phyloP scores from a whole-genome alignment of 2,888 invertebrate genomes.

The Cephus runcator region DNA sequence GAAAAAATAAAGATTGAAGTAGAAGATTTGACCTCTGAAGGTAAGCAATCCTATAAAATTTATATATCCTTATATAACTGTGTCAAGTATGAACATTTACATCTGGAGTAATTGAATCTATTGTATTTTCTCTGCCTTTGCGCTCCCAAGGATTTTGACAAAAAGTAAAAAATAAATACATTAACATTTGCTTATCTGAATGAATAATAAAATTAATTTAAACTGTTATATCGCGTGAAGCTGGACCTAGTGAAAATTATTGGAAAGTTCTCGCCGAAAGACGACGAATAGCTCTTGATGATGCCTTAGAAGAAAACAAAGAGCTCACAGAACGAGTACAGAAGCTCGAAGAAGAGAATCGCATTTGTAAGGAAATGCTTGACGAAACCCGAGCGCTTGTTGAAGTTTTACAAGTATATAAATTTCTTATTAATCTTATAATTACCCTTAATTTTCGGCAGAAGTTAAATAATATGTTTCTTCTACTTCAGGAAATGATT shows the following conservation, averaged over 20 bases:
- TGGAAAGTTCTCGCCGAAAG: constrained; percentile 83
- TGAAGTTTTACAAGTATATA: constrained; percentile 77
- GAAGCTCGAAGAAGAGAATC: constrained; percentile 74
- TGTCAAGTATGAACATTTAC: not conserved
- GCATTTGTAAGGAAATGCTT: constrained; percentile 76
- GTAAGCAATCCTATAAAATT: constrained; percentile 37
- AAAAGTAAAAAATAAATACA: not conserved
- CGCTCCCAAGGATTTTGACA: not conserved
- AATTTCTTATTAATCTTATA: not conserved
- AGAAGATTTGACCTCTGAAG: constrained; percentile 77
- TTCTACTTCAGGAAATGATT: constrained; percentile 72
- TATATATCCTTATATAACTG: not conserved
- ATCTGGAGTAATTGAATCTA: not conserved
- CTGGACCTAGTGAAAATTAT: constrained; percentile 78
- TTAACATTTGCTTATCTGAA: not conserved
- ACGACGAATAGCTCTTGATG: constrained; percentile 76
- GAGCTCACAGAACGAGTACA: constrained; percentile 67
- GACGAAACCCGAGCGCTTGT: constrained; percentile 80
- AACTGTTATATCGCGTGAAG: constrained; percentile 38
- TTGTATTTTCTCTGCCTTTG: not conserved
- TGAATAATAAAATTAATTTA: not conserved
- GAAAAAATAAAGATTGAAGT: constrained; percentile 70
- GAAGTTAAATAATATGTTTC: constrained; percentile 17
- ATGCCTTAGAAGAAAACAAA: constrained; percentile 79
- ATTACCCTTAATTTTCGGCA: not conserved